Evolutionary conservation across 1,140 invertebrate genomes (phyloP), one percentile per base, ranked within the genome.

Genomic region (Sminthurides bifidus): DNA sequence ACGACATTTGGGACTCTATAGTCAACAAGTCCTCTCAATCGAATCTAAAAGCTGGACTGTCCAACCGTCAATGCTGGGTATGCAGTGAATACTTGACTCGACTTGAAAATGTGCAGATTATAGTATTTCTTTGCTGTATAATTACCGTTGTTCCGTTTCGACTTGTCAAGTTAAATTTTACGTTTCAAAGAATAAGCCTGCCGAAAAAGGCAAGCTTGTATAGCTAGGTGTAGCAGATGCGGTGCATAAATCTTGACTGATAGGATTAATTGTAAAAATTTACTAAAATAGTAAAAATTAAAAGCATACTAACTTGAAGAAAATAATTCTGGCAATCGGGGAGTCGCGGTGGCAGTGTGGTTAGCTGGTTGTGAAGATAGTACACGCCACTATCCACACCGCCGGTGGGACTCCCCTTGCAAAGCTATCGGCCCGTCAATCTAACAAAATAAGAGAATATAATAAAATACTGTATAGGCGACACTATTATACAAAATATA

Each of bases 381-480:
- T 61, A 71, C 79, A 92, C 89, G 88, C 89, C 88, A 86, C 87
- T 92, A 85, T 83, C 85, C 79, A 77, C 86, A 88, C 86, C 87
- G 81, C 87, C 83, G 74, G 80, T 79, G 81, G 49, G 65, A 60
- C 31, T 64, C 61, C 62, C 62, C 54, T 51, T 60, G 58, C 58
- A 64, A 65, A 63, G 45, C 60, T 35, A 24, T 15, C 24, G 23
- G 54, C 54, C 27, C 17, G 40, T 29, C 41, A n/a, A 37, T 40
- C 27, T 24, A 14, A 35, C 27, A 43, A 10, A 6, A 8, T 43
- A 21, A 15, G 41, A 43, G 41, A 15, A 43, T 15, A 15, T 8
- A 17, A 17, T 43, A 15, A 17, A 15, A 43, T 15, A 17, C 6
- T 17, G 19, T 6, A 35, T 35, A n/a, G n/a, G n/a, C n/a, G n/a